Base-by-base conservation (phyloP, 2,797 vertebrate genomes). In the Carduelis carduelis region DNA sequence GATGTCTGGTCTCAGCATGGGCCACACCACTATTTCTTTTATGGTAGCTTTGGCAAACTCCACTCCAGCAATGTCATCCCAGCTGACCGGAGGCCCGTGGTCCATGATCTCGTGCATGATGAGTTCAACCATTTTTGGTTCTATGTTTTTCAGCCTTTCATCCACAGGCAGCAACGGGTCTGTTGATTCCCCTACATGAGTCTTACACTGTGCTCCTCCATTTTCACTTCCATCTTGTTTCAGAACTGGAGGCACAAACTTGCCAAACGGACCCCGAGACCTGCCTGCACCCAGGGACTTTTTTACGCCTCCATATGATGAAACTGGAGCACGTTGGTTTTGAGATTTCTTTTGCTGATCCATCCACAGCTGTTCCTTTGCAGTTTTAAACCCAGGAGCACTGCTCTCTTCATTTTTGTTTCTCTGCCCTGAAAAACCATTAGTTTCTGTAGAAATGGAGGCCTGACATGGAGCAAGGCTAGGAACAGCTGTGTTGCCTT, bases 101-200 rank as follows among this genome's bases (percentile, higher is more conserved):
- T 99, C 99, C 99, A 99, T 98, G 85, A 99, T 99, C 97, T 99
- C 99, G 8, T 98, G 99, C 99, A 99, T 99, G 91, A 99, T 99
- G 87, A 99, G 98, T 80, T 99, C 99, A 34, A 99, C 92, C 97
- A 99, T 99, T 97, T 99, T 99, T 28, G 99, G 99, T 87, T 99
- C 99, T 93, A 99, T 98, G 95, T 98, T 99, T 94, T 99, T 99
- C 83, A 99, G 96, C 30, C 98, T 98, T 61, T 99, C 99, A 66
- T 99, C 99, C 64, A 97, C 5, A 16, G 98, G 97, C 64, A 96
- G 94, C 1, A 6, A 49, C 1, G 74, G 60, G 19, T 97, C 97
- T 43, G 41, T 2, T 7, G 90, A 49, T 27, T 34, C 93, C 21
- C 78, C 32, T 7, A 44, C 37, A 2, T 27, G 57, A 35, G 96